Evolutionary conservation across 2,113 vertebrate genomes (phyloP), one percentile per base, ranked within the genome.

Genomic region (Ceyx melanurus): DNA sequence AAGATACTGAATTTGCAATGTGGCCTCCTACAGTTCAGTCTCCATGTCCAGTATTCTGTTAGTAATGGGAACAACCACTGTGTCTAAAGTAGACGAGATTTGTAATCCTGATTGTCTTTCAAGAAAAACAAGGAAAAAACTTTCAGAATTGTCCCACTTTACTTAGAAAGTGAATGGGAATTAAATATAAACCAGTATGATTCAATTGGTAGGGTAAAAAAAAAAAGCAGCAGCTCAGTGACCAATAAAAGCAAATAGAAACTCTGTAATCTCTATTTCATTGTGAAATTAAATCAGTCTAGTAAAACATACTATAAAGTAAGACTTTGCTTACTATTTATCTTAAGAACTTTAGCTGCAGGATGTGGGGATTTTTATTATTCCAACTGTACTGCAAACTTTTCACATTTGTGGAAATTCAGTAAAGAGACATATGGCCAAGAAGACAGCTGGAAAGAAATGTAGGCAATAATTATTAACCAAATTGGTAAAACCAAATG

Each of bases 271-370:
- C 31, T 67, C 65, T 70, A 6, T 31, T 37, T 51, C 16, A 22
- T n/a, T 73, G 26, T 72, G 61, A 87, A 21, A 78, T 83, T 51
- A 50, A 84, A 60, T 79, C 60, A 50, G 79, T 80, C 51, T 51
- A 80, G 29, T 23, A 53, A 93, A 95, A 90, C 85, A 92, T 43
- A 86, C 54, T 12, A 89, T 50, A 61, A 92, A 82, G 13, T 21
- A 64, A 51, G 51, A 83, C 65, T 95, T 88, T 79, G 45, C 13
- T 92, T 88, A 90, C 66, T 96, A 28, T 95, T 97, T 94, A 64
- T 73, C 75, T 56, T 94, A 74, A 54, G 74, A 95, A 91, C 64
- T 90, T 94, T 89, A 92, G 74, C 56, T 97, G 82, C 94, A 96
- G 94, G 83, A 96, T 96, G 78, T 92, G 77, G 53, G 48, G 57